These are phyloP conservation scores for Mus minutoides DNA, from an alignment of 2,797 vertebrate species.

Conservation along the genomic window DNA sequence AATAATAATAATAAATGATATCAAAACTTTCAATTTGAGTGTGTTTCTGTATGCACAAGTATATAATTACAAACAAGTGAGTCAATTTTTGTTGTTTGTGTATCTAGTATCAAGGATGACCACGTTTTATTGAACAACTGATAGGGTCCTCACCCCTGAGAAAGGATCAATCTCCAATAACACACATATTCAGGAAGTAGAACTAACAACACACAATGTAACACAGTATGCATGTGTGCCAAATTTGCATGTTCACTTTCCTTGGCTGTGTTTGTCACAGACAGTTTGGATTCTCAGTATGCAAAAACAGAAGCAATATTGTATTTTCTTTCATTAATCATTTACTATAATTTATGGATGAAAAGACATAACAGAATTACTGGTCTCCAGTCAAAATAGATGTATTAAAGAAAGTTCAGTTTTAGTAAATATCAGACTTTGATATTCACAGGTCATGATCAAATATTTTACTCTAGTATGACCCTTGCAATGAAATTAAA, in stretches of 20 bases:
- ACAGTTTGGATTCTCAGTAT: neutral
- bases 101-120: neutral
- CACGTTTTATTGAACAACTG: no score
- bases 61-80: neutral
- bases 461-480: neutral
- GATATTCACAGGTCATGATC: neutral
- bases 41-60: neutral
- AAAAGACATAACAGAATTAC: neutral
- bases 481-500: neutral
- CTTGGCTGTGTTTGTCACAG: neutral
- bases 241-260: neutral
- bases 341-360: neutral
- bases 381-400: neutral
- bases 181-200: accelerated
- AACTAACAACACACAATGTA: neutral
- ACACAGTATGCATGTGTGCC: neutral
- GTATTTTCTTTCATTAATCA: neutral
- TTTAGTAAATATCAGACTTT: neutral
- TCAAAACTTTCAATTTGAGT: neutral
- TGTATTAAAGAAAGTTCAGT: neutral
- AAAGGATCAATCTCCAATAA: neutral
- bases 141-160: no score
- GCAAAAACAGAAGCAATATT: neutral
- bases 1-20: neutral
- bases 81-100: neutral